phyloP scores from a whole-genome alignment of 2,113 vertebrate species.

The Globicephala melas region DNA sequence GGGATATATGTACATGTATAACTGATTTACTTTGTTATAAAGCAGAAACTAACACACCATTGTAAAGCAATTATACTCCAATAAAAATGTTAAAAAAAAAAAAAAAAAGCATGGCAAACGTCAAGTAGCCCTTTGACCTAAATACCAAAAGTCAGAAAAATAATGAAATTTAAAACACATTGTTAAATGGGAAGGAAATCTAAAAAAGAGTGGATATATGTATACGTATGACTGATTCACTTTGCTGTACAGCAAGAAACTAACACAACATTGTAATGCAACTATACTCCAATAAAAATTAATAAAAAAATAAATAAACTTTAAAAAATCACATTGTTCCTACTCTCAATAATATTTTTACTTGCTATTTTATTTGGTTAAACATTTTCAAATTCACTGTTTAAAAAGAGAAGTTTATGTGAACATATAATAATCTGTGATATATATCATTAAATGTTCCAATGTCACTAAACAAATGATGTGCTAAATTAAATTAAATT shows the following conservation, averaged over 20 bases:
- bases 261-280: too few species aligned
- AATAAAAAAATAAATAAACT: too few species aligned
- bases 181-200: too few species aligned
- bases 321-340: not conserved
- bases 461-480: not conserved
- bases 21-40: too few species aligned
- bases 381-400: not conserved
- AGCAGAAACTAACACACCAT: too few species aligned
- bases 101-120: not conserved
- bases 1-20: too few species aligned
- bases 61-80: too few species aligned
- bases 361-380: not conserved
- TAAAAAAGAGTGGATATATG: too few species aligned
- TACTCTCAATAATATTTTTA: not conserved
- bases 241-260: too few species aligned
- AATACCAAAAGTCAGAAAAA: not conserved
- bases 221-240: too few species aligned
- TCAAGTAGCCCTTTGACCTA: not conserved
- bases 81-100: not conserved
- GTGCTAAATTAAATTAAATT: not conserved
- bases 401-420: not conserved
- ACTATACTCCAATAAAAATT: too few species aligned
- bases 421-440: not conserved
- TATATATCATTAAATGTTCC: not conserved
- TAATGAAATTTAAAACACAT: slow-evolving; percentile 41